These are phyloP conservation scores for Rousettus leschenaultii DNA, from an alignment of 2,113 vertebrate species.

Conservation along the genomic window DNA sequence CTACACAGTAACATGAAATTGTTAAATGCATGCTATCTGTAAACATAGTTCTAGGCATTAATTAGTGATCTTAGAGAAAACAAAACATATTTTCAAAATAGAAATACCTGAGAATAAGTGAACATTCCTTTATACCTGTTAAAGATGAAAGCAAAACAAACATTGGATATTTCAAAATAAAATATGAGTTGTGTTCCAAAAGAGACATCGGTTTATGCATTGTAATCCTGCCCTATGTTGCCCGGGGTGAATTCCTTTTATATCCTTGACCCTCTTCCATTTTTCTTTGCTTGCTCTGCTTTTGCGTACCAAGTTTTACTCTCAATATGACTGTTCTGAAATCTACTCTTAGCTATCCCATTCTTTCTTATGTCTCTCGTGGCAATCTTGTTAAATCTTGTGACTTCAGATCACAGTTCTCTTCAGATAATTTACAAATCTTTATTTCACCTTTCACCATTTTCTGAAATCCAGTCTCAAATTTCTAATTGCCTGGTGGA, in stretches of 20 bases:
- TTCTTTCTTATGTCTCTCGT: not conserved
- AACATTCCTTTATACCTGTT: not conserved
- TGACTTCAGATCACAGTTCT: not conserved
- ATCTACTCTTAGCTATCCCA: not conserved
- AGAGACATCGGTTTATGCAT: not conserved
- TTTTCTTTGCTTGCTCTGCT: not conserved
- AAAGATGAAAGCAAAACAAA: not conserved
- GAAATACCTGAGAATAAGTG: not conserved
- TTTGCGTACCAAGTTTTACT: rapidly evolving
- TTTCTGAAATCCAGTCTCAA: not conserved
- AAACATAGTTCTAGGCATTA: not conserved
- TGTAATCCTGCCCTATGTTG: not conserved
- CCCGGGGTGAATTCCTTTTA: not conserved
- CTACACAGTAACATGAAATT: not conserved
- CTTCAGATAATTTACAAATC: not conserved
- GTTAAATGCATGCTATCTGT: not conserved
- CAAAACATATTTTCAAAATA: not conserved
- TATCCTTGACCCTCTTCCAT: not conserved
- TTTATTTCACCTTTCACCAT: not conserved
- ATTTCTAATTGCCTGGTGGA: too few species aligned
- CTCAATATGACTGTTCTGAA: not conserved
- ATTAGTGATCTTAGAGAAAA: not conserved
- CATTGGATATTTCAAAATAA: not conserved
- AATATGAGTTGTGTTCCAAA: not conserved
- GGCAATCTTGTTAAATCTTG: not conserved